Conservation (phyloP, 2,797 vertebrate genomes). For the Emys orbicularis region DNA sequence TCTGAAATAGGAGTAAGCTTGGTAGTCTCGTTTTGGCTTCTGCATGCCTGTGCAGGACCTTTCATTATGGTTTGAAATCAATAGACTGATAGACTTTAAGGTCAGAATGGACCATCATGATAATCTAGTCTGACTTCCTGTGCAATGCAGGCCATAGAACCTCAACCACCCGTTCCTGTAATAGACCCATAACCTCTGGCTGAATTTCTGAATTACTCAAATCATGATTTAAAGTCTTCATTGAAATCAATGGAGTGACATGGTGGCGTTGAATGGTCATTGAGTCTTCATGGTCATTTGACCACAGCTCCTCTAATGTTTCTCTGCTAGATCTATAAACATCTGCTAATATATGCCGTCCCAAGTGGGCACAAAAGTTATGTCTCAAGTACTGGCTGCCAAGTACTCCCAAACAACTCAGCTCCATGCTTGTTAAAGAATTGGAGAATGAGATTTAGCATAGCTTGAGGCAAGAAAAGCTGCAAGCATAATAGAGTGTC, state of each 20-base stretch:
- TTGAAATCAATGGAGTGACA: not conserved
- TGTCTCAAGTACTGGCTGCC: not conserved
- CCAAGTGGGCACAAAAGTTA: not conserved
- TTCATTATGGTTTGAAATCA: not conserved
- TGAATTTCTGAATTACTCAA: not conserved
- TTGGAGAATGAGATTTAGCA: not conserved
- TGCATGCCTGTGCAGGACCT: not conserved
- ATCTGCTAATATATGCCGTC: not conserved
- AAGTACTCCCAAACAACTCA: not conserved
- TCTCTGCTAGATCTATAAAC: not conserved
- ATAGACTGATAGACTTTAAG: not conserved
- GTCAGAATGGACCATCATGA: not conserved
- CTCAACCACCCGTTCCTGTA: not conserved
- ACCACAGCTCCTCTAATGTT: not conserved
- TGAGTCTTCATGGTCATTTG: not conserved
- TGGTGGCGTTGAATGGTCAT: not conserved
- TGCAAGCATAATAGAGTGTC: not conserved
- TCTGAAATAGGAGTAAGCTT: not conserved
- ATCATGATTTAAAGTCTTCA: not conserved
- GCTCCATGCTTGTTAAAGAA: not conserved
- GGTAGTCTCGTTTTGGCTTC: not conserved
- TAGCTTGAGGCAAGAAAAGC: not conserved
- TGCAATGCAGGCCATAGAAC: not conserved
- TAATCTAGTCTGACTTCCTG: not conserved
- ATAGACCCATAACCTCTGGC: not conserved